Evolutionary conservation across 2,113 vertebrate species (phyloP), one percentile per base, ranked within the genome.

Genomic region (Antidorcas marsupialis): DNA sequence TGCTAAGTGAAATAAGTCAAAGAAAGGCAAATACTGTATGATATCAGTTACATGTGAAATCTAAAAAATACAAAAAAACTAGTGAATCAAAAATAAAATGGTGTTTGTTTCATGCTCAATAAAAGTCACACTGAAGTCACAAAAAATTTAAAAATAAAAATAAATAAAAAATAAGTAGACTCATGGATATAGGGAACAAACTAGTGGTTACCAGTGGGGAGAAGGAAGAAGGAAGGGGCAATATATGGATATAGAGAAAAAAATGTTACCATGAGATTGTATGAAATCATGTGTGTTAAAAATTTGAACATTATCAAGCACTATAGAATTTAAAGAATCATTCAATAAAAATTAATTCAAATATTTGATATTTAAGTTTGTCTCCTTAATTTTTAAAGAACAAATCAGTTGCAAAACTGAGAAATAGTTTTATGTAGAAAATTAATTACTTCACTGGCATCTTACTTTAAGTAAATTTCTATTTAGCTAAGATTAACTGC

Each of bases 311-410:
- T 47, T 78, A 79, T 30, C 16, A 47, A 47, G n/a, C 76, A 33
- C 15, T 30, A 50, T 33, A 47, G 76, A 79, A 79, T 79, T 79
- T 79, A 50, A 19, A 47, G 27, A 79, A 33, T 47, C 28, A 79
- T 50, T 79, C 76, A 50, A 33, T 79, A 79, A 79, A 30, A 50
- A 43, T 76, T 43, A 76, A 76, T 45, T 78, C 43, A 15, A 50
- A 19, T 30, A 47, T 79, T 79, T 79, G 15, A 50, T 33, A 74
- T 53, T 95, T 85, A 91, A 81, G 23, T 43, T 55, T 95, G 57
- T 87, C 76, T 87, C 43, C 55, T 85, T 53, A 62, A 47, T 94
- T 67, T 96, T 96, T 67, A 92, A 96, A 90, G n/a, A 55, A 87
- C 4, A 53, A 90, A 78, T 62, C 53, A 45, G 39, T 83, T 78